Evolutionary conservation across 1,140 invertebrate genomes (phyloP).

Genomic region (Leptopilina clavipes): DNA sequence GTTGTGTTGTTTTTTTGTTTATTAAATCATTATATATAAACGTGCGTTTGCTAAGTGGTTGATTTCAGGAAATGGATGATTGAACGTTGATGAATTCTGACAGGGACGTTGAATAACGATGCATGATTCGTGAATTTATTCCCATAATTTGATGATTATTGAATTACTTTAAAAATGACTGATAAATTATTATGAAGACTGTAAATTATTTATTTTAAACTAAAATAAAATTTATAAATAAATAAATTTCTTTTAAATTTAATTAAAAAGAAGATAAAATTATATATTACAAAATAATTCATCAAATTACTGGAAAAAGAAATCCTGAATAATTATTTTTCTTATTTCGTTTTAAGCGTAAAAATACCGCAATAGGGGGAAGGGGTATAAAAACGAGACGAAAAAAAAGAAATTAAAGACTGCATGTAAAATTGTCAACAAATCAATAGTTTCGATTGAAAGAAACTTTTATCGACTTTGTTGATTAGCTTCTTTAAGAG

Average conservation of each 20-base stretch:
- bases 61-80: conserved; percentile 24
- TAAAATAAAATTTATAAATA: neutral
- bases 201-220: neutral
- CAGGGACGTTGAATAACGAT: neutral
- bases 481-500: neutral
- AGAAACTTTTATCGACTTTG: neutral
- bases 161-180: neutral
- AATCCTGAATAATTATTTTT: too few relatives aligned
- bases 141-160: neutral
- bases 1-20: neutral
- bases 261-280: too few relatives aligned
- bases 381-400: neutral
- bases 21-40: neutral
- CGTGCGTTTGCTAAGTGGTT: conserved; percentile 23
- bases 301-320: too few relatives aligned
- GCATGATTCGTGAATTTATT: neutral
- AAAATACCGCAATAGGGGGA: neutral
- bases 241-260: too few relatives aligned
- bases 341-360: too few relatives aligned
- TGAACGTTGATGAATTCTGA: conserved; percentile 24
- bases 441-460: neutral
- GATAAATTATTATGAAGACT: neutral
- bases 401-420: neutral
- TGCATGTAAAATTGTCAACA: neutral
- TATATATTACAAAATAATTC: too few relatives aligned